Evolutionary conservation across 2,888 invertebrate genomes (phyloP).

Genomic region (Norana najaformis): DNA sequence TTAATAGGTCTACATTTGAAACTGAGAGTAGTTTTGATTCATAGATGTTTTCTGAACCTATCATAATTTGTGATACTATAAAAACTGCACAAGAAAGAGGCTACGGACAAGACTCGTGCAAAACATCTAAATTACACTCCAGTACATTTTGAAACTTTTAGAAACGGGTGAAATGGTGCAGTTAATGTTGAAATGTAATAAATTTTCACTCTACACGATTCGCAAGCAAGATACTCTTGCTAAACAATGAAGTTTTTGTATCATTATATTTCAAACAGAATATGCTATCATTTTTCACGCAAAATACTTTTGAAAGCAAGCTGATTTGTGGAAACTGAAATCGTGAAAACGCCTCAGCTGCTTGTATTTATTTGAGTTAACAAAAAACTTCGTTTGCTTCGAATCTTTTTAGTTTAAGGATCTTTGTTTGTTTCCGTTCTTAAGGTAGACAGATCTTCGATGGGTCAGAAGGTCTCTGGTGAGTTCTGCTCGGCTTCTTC

Average conservation of each 20-base stretch:
- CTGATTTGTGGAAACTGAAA: not conserved
- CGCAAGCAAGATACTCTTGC: not conserved
- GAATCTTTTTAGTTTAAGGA: not conserved
- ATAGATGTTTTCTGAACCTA: no score
- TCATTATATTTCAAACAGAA: not conserved
- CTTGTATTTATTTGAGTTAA: not conserved
- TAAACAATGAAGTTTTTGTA: not conserved
- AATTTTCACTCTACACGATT: not conserved
- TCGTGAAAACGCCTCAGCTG: not conserved
- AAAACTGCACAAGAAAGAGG: no score
- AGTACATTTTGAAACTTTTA: no score
- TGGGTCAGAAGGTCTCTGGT: slow-evolving; percentile 22
- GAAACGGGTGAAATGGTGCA: not conserved
- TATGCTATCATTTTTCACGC: not conserved
- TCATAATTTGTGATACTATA: no score
- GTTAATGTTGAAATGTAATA: not conserved
- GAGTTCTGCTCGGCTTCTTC: not conserved
- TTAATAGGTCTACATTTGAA: no score
- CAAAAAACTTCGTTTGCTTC: not conserved
- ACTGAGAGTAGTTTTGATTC: no score
- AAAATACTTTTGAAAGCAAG: not conserved
- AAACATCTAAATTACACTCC: no score
- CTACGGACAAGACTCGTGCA: not conserved
- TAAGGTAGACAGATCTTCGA: not conserved
- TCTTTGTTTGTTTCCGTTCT: not conserved